Evolutionary conservation across 2,113 vertebrate genomes (phyloP).

Genomic region (Apeltes quadracus): DNA sequence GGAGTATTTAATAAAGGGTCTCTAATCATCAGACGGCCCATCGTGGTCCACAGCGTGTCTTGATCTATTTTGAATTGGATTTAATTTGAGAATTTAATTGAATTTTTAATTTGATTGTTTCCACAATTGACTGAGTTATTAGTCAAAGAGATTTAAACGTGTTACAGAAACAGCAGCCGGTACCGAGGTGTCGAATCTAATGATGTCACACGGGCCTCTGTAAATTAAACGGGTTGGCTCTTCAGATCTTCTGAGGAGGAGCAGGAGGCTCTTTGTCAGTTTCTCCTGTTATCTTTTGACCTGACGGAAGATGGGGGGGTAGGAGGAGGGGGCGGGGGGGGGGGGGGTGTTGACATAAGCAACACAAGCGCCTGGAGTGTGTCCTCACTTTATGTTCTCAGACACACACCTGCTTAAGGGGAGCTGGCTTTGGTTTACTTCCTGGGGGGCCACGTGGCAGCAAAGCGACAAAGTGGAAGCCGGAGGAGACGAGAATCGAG

Average conservation of each 20-base stretch:
- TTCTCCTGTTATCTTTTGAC: constrained; percentile 20
- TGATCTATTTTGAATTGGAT: constrained; percentile 7
- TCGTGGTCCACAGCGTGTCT: neutral
- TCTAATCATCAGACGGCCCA: neutral
- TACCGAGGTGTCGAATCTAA: constrained; percentile 5
- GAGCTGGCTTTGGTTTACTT: constrained; percentile 35
- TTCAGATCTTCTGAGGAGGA: constrained; percentile 51
- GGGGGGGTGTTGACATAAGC: constrained; percentile 57
- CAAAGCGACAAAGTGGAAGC: constrained; percentile 24
- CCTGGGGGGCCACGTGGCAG: constrained; percentile 45
- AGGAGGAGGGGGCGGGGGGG: no score
- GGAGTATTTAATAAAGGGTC: neutral
- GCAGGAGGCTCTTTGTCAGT: constrained; percentile 51
- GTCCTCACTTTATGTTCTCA: constrained; percentile 51
- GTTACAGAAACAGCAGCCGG: constrained; percentile 5
- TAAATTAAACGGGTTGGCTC: constrained; percentile 42
- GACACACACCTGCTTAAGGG: constrained; percentile 52
- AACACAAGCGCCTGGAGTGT: constrained; percentile 49
- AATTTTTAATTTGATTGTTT: no score
- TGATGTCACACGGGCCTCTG: constrained; percentile 35
- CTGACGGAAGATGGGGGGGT: neutral
- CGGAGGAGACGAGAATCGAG: constrained; percentile 23
- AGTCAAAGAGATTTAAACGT: constrained; percentile 25
- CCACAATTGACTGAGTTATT: constrained; percentile 15
- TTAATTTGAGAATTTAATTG: neutral